These are phyloP conservation scores for Macrosoma leucophasiata DNA, from an alignment of 2,888 invertebrate genomes.

Conservation along the genomic window DNA sequence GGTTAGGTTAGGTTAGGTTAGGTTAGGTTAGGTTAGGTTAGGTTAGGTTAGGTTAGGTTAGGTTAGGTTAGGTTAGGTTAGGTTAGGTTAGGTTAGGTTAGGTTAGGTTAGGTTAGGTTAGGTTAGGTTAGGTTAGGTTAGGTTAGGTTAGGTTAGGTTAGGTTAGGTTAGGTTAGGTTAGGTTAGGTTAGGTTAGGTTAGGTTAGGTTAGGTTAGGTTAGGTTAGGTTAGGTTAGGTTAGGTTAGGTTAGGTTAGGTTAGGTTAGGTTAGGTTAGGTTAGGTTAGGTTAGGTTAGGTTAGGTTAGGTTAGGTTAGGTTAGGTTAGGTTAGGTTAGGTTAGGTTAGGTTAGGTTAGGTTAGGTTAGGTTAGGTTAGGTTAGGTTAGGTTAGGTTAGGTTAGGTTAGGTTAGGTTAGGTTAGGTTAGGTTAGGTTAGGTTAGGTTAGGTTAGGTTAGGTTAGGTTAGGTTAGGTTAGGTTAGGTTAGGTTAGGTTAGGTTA, in stretches of 20 bases:
- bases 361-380: slow-evolving; percentile 5
- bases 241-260: slow-evolving; percentile 5
- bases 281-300: slow-evolving; percentile 5
- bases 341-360: slow-evolving; percentile 5
- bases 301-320: slow-evolving; percentile 5
- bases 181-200: slow-evolving; percentile 5
- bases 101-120: slow-evolving; percentile 5
- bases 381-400: slow-evolving; percentile 5
- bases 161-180: slow-evolving; percentile 5
- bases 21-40: slow-evolving; percentile 5
- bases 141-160: slow-evolving; percentile 5
- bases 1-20: slow-evolving; percentile 5
- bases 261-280: slow-evolving; percentile 5
- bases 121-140: slow-evolving; percentile 5
- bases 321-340: slow-evolving; percentile 5
- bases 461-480: slow-evolving; percentile 5
- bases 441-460: slow-evolving; percentile 5
- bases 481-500: slow-evolving; percentile 5
- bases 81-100: slow-evolving; percentile 5
- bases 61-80: slow-evolving; percentile 5
- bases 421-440: slow-evolving; percentile 5
- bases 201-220: slow-evolving; percentile 5
- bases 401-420: slow-evolving; percentile 5
- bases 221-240: slow-evolving; percentile 5
- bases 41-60: slow-evolving; percentile 5